Conservation (phyloP, 2,113 vertebrate genomes). For the Lycaon pictus region DNA sequence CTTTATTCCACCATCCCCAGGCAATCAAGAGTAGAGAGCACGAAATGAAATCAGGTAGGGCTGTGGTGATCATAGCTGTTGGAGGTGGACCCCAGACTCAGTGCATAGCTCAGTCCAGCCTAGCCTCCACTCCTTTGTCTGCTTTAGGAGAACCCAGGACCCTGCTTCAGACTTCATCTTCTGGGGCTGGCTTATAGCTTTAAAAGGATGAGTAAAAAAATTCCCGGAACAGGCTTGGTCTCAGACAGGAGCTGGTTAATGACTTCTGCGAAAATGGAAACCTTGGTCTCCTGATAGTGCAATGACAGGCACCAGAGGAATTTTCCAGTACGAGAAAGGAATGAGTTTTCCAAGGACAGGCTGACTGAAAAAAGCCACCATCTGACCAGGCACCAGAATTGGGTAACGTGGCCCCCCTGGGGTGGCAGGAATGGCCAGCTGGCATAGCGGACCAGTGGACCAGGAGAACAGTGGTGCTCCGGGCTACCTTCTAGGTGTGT, state of each 20-base stretch:
- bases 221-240: constrained; percentile 64
- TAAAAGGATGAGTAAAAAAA: constrained; percentile 62
- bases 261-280: constrained; percentile 80
- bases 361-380: constrained; percentile 58
- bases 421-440: neutral
- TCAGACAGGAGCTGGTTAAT: constrained; percentile 65
- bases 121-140: neutral
- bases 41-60: neutral
- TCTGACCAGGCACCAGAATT: constrained; percentile 2
- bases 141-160: neutral
- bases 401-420: neutral
- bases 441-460: no score
- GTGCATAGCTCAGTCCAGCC: accelerated
- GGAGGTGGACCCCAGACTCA: neutral
- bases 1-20: neutral
- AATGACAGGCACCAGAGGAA: constrained; percentile 72
- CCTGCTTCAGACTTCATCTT: neutral
- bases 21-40: neutral
- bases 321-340: constrained; percentile 75
- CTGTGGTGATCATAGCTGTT: neutral
- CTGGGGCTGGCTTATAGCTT: constrained; percentile 24
- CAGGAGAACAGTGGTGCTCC: neutral
- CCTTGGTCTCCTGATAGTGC: constrained; percentile 67
- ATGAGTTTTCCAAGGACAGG: constrained; percentile 69
- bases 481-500: neutral